A percentile compares a stretch with the other conserved stretches of the same genome.
Evolutionary conservation across 2,888 invertebrate species (phyloP).

Genomic region (Halictus quadricinctus): DNA sequence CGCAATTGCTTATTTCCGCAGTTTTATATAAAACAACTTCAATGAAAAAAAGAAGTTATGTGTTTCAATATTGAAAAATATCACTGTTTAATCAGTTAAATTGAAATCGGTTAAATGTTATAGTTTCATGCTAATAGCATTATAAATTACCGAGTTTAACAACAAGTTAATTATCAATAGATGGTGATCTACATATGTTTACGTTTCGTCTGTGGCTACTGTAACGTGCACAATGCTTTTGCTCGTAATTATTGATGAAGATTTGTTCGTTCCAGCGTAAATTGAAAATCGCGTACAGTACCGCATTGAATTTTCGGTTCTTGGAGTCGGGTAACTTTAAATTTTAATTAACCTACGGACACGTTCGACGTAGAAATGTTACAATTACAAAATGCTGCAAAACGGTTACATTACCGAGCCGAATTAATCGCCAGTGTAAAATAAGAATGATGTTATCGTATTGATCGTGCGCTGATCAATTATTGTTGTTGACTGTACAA

Average conservation of each 20-base stretch:
- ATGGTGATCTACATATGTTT: not conserved
- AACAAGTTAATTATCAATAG: not conserved
- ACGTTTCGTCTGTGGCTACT: not conserved
- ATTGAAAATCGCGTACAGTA: not conserved
- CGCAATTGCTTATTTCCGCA: no score
- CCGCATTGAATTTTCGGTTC: not conserved
- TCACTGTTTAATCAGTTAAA: not conserved
- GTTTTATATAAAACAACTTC: no score
- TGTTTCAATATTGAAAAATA: not conserved
- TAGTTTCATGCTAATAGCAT: no score
- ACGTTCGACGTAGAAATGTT: not conserved
- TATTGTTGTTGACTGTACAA: constrained; percentile 15
- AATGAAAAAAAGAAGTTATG: no score
- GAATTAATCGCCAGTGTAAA: constrained; percentile 13
- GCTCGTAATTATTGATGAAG: not conserved
- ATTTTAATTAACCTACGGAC: not conserved
- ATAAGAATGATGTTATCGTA: constrained; percentile 20
- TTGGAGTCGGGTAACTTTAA: not conserved
- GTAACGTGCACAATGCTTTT: not conserved
- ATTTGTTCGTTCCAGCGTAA: not conserved
- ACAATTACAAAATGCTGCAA: not conserved
- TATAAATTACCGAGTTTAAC: not conserved
- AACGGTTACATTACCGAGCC: constrained; percentile 10
- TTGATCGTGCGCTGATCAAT: constrained; percentile 9
- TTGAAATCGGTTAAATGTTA: not conserved